A percentile compares a stretch with the other conserved stretches of the same genome.
Evolutionary conservation across 1,140 invertebrate genomes (phyloP).

Genomic region (Drosophila kanapiae): DNA sequence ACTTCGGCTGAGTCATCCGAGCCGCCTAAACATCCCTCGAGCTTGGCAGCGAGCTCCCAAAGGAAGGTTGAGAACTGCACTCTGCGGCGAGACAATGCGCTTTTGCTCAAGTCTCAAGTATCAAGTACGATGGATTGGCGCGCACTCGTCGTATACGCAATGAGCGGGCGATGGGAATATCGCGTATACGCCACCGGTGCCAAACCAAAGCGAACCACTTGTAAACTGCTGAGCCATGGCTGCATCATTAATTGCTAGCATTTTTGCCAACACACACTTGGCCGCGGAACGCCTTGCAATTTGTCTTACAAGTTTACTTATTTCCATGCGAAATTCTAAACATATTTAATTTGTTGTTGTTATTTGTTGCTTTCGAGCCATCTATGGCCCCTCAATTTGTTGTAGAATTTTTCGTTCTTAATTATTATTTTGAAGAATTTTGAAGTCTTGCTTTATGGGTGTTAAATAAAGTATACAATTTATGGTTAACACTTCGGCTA

Average conservation of each 20-base stretch:
- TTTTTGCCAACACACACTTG: slow-evolving; percentile 18
- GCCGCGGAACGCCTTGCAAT: slow-evolving; percentile 33
- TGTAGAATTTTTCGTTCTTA: slow-evolving; percentile 27
- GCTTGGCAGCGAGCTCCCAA: slow-evolving; percentile 44
- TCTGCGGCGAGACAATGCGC: slow-evolving; percentile 25
- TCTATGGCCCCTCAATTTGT: slow-evolving; percentile 4
- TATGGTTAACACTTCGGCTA: slow-evolving; percentile 1
- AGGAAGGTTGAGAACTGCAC: slow-evolving; percentile 72
- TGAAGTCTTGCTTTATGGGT: not conserved
- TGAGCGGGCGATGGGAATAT: slow-evolving; percentile 54
- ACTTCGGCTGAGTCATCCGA: slow-evolving; percentile 59
- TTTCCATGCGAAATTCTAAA: slow-evolving; percentile 38
- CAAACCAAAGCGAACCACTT: slow-evolving; percentile 39
- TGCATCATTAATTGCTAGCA: slow-evolving; percentile 67
- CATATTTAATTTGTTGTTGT: slow-evolving; percentile 11
- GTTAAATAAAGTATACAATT: not conserved
- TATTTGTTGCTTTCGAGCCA: not conserved
- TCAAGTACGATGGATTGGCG: slow-evolving; percentile 46
- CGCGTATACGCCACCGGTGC: slow-evolving; percentile 66
- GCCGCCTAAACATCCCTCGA: slow-evolving; percentile 32
- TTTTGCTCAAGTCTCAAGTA: slow-evolving; percentile 6
- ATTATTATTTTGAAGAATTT: slow-evolving; percentile 30
- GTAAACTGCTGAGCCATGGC: slow-evolving; percentile 75
- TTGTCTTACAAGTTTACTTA: slow-evolving; percentile 57
- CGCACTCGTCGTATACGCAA: slow-evolving; percentile 66